A percentile compares a stretch with the other conserved stretches of the same genome.
Evolutionary conservation across 1,140 invertebrate genomes (phyloP).

Genomic region (Mylabris phalerata): DNA sequence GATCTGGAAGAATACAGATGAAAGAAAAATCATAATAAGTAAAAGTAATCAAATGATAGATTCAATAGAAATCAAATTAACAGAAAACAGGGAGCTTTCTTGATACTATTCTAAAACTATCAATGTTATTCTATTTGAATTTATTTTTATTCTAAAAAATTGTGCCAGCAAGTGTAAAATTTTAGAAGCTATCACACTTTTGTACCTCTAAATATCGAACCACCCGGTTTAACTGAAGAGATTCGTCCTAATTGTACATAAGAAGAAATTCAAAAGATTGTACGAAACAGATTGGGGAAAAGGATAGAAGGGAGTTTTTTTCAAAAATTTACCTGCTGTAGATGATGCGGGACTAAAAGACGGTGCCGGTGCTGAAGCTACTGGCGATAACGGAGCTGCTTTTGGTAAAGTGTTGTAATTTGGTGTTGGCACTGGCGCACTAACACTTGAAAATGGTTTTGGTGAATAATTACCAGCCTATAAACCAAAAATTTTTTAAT

Average conservation of each 20-base stretch:
- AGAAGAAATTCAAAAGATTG: background rate
- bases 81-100: constrained; percentile 20
- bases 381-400: constrained; percentile 42
- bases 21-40: constrained; percentile 23
- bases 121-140: constrained; percentile 10
- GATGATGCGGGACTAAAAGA: constrained; percentile 35
- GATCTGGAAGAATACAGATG: constrained; percentile 53
- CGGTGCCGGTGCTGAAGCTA: constrained; percentile 44
- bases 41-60: background rate
- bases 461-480: constrained; percentile 35
- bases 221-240: constrained; percentile 36
- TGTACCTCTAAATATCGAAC: constrained; percentile 42
- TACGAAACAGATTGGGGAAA: background rate
- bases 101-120: constrained; percentile 6
- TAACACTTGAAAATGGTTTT: constrained; percentile 52
- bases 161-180: constrained; percentile 13
- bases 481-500: background rate
- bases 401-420: constrained; percentile 43
- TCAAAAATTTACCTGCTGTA: constrained; percentile 28
- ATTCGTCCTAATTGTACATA: constrained; percentile 36
- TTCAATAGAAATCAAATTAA: constrained; percentile 2
- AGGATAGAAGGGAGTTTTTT: background rate
- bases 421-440: constrained; percentile 39
- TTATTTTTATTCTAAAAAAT: constrained; percentile 10
- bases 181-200: constrained; percentile 1